Percentiles rank a stretch among this genome's conserved stretches.
phyloP scores from a whole-genome alignment of 2,113 vertebrate species.

The Pterophyllum scalare region DNA sequence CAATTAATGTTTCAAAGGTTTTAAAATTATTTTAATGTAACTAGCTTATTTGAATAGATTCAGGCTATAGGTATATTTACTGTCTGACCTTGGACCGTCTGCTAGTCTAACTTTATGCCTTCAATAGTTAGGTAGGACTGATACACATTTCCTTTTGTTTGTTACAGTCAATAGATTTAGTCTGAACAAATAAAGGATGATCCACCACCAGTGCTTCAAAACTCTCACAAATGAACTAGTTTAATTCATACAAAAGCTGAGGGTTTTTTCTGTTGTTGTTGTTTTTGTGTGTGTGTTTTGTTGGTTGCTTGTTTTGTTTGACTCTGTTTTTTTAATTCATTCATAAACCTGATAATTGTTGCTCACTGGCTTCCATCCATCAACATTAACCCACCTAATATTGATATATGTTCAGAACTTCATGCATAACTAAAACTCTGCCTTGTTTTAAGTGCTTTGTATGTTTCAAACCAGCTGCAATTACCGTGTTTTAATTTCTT shows the following conservation, averaged over 20 bases:
- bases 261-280: not conserved
- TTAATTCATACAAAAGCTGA: not conserved
- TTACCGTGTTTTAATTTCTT: conserved; percentile 28
- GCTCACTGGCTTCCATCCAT: not conserved
- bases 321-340: not conserved
- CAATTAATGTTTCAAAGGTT: not conserved
- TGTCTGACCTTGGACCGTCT: not conserved
- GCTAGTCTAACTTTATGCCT: not conserved
- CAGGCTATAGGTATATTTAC: not conserved
- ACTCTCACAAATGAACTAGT: not conserved
- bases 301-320: not conserved
- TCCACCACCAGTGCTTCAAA: not conserved
- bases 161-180: not conserved
- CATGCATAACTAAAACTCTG: conserved; percentile 5
- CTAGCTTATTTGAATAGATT: not conserved
- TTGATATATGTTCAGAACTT: not conserved
- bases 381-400: not conserved
- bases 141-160: not conserved
- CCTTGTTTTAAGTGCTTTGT: conserved; percentile 6
- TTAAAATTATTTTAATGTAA: not conserved
- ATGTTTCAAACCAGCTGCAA: conserved; percentile 3
- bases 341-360: not conserved
- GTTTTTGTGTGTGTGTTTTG: not conserved
- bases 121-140: not conserved
- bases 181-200: not conserved